phyloP scores from a whole-genome alignment of 1,140 invertebrate species.

The Temnothorax nylanderi region DNA sequence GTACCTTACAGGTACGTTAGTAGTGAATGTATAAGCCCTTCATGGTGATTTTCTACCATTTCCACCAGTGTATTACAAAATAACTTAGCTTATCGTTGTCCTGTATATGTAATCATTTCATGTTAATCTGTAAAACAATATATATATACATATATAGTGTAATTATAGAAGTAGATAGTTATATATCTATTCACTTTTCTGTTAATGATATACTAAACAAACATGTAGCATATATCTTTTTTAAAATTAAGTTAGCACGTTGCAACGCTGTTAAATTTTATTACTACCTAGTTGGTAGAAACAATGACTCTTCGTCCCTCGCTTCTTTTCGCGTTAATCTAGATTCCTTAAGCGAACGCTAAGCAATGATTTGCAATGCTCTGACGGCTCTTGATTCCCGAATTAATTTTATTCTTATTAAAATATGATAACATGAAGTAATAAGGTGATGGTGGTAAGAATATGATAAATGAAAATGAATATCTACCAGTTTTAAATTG shows the following conservation, averaged over 20 bases:
- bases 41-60: no score
- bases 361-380: constrained; percentile 8
- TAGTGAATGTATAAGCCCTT: no score
- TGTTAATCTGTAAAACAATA: no score
- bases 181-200: background rate
- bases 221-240: background rate
- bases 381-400: background rate
- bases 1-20: no score
- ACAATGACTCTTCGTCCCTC: background rate
- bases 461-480: background rate
- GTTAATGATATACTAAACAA: background rate
- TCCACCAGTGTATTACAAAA: no score
- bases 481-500: constrained; percentile 24
- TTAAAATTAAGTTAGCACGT: background rate
- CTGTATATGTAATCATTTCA: background rate
- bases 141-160: no score
- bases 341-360: background rate
- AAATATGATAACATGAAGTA: background rate
- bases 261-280: constrained; percentile 16
- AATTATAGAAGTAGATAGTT: background rate
- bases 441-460: no score
- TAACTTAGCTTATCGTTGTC: background rate
- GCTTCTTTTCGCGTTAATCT: background rate
- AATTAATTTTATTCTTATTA: constrained; percentile 27
- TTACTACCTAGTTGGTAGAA: background rate